Evolutionary conservation across 2,113 vertebrate species (phyloP), one percentile per base, ranked within the genome.

Genomic region (Phodopus roborovskii): DNA sequence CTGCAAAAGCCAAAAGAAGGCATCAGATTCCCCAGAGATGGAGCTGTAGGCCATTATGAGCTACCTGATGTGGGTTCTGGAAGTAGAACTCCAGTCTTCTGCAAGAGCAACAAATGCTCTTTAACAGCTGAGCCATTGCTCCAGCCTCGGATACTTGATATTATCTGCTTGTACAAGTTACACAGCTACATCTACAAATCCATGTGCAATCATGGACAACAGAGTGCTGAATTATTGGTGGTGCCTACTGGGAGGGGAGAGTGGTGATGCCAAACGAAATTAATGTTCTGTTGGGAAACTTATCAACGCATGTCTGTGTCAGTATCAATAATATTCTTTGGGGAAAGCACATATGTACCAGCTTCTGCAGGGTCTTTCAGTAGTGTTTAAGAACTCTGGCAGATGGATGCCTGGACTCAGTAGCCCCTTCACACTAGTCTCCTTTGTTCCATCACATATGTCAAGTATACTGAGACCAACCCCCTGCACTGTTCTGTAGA

Each of bases 401-500:
- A 26, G 36, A 3, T 3, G 17, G 11, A 30, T 1, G 15, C 10
- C 90, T 5, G 4, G 2, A 36, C 3, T 58, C 22, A 2, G 42
- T 0, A 19, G 22, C 22, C 39, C 45, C 68, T 30, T 28, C 79
- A 22, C 33, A 36, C 24, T 42, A 1, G n/a, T n/a, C 81, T 64
- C 45, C 84, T 48, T 1, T 3, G 62, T 2, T 9, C 17, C 5
- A 9, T 45, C 36, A 30, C 48, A 33, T 0, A 30, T 0, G 1
- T 53, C 53, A 90, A 45, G 4, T 22, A 22, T n/a, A 62, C 15
- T 6, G 36, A 45, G 74, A 58, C 15, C 15, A 30, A 15, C 1
- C 9, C 1, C 0, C 64, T 17, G 0, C 15, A 22, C 9, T 10
- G 12, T 1, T 3, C 0, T 13, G 9, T 1, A 22, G 70, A 22